phyloP scores from a whole-genome alignment of 1,140 invertebrate genomes.

The Idris sp. region DNA sequence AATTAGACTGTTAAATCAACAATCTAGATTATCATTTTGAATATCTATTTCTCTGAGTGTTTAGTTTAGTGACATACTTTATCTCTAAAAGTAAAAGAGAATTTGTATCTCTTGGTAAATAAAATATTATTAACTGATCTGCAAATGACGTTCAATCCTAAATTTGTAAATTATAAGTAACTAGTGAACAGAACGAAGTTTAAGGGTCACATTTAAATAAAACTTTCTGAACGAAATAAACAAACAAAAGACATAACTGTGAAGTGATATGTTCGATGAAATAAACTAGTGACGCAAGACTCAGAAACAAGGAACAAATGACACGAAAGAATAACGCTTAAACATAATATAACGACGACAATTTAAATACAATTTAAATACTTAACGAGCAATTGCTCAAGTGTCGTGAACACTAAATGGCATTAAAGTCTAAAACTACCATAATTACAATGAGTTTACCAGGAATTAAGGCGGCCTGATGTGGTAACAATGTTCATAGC shows the following conservation, averaged over 20 bases:
- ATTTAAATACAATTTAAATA: constrained; percentile 72
- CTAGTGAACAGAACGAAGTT: too few species aligned
- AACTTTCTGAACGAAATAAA: too few species aligned
- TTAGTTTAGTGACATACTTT: too few species aligned
- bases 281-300: constrained; percentile 23
- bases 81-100: too few species aligned
- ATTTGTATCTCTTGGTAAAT: too few species aligned
- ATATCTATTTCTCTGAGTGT: too few species aligned
- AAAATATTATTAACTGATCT: too few species aligned
- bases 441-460: constrained; percentile 65
- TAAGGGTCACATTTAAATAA: too few species aligned
- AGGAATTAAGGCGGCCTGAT: constrained; percentile 65
- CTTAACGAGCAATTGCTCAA: constrained; percentile 62
- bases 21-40: too few species aligned
- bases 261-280: constrained; percentile 31
- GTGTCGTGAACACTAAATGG: constrained; percentile 52
- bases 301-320: constrained; percentile 51
- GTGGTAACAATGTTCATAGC: constrained; percentile 34
- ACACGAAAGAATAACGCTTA: constrained; percentile 56
- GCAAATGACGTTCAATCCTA: too few species aligned
- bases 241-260: constrained; percentile 27
- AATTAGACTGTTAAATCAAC: too few species aligned
- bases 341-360: constrained; percentile 66
- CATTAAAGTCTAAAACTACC: constrained; percentile 66
- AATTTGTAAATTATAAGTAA: too few species aligned